Conservation (phyloP, 2,888 invertebrate species). For the Torymus auratus region DNA sequence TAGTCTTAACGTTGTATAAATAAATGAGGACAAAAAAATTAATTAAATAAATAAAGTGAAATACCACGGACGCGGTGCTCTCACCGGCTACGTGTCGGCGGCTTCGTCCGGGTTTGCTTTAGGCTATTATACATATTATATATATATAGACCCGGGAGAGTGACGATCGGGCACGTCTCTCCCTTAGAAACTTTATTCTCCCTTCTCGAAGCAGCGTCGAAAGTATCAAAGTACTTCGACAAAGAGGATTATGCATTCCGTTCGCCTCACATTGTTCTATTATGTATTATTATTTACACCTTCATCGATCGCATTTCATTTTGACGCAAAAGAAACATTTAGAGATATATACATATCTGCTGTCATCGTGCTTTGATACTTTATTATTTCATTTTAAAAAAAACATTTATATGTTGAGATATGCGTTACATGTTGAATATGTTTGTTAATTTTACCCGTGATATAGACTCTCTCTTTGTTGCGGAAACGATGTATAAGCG, state of each 20-base stretch:
- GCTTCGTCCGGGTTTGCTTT: slow-evolving; percentile 34
- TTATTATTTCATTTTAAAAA: not conserved
- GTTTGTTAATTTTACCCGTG: slow-evolving; percentile 22
- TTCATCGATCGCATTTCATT: slow-evolving; percentile 20
- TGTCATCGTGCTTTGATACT: slow-evolving; percentile 48
- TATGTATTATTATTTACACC: not conserved
- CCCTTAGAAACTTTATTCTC: slow-evolving; percentile 26
- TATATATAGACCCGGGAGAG: no score
- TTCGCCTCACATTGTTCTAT: slow-evolving; percentile 1
- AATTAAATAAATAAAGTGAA: slow-evolving; percentile 5
- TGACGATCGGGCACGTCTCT: not conserved
- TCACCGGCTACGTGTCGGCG: slow-evolving; percentile 4
- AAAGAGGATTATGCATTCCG: slow-evolving; percentile 30
- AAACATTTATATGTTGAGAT: not conserved
- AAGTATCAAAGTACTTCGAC: slow-evolving; percentile 53
- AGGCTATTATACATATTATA: slow-evolving; percentile 32
- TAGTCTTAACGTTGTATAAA: slow-evolving; percentile 73
- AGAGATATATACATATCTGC: not conserved
- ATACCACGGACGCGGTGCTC: slow-evolving; percentile 9
- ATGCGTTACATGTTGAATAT: slow-evolving; percentile 31
- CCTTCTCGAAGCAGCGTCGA: slow-evolving; percentile 16
- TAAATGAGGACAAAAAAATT: slow-evolving; percentile 50
- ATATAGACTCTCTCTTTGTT: slow-evolving; percentile 14
- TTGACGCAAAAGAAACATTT: not conserved
- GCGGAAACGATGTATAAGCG: not conserved